Evolutionary conservation across 2,888 invertebrate genomes (phyloP), one percentile per base, ranked within the genome.

Genomic region (Drosophila phalerata): DNA sequence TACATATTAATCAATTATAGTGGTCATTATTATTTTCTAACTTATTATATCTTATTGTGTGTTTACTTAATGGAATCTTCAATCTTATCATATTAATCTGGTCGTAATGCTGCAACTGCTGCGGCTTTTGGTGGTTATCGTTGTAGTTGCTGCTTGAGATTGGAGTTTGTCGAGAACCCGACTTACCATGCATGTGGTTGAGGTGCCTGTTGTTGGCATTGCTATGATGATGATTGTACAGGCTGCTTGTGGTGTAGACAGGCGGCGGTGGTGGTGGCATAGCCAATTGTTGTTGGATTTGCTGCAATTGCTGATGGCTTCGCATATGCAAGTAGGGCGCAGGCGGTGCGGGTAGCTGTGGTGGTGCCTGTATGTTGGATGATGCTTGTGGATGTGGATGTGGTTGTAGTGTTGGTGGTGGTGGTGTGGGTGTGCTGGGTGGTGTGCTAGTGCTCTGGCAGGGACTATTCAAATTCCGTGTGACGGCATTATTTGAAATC

Each of bases 141-240:
- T 47, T 37, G 63, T 30, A 38, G n/a, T 45, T n/a, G 11, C 45
- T 30, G 30, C 11, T 22, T 15, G 4, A 38, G 22, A n/a, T 45
- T 42, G 22, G 4, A 9, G 22, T 17, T 47, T 28, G 15, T 47
- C 19, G 13, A 22, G 34, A 51, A 11, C 32, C 42, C 32, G 34
- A 86, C 90, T 90, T 91, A 90, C 90, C 90, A 81, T 91, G 91
- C 82, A 90, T 85, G 77, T 81, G 89, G 57, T 69, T 87, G 22
- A 89, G 38, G 47, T 84, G 89, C 61, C 85, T 68, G 55, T 64
- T 75, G 37, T 63, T 51, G 40, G 82, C 55, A 74, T 73, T 79
- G 66, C 66, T 82, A 56, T 89, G 83, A 49, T 80, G 82, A 56
- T 87, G 88, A 62, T 52, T 74, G 66, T 82, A 82, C 28, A 86